Evolutionary conservation across 2,113 vertebrate genomes (phyloP), one percentile per base, ranked within the genome.

Genomic region (Halcyon senegalensis): DNA sequence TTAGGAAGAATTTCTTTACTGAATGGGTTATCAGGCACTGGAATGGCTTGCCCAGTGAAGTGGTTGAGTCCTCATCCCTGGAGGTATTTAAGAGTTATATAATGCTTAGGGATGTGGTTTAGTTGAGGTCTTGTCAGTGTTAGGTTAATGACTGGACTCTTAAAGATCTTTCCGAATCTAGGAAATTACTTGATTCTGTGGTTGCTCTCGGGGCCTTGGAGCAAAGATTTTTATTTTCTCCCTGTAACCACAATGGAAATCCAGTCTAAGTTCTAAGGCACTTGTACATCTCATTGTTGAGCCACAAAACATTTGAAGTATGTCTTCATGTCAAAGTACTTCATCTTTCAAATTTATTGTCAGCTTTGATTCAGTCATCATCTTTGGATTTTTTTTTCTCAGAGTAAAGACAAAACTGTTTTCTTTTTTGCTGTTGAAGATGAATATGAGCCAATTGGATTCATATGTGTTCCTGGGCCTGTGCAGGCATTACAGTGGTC

Each of bases 401-500:
- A 99, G 99, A 99, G 99, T 97, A 95, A 96, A 86, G 99, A 99
- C 96, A 88, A 97, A 94, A 99, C 98, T 5, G 99, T 99, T 79
- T 99, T 99, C 97, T 99, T 99, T 96, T 99, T 99, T 96, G 92
- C 95, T 30, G 97, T 98, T 59, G 98, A 98, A 72, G 97, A 98
- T 15, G 84, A 95, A 56, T 99, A 99, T 51, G 86, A 97, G 30
- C 99, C 99, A 35, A 95, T 99, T 5, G 99, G 99, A 62, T 99
- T 99, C 84, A 96, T 99, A 68, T 79, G 7, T 24, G 98, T 99
- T n/a, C 99, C 99, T 6, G 99, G 99, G 19, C 98, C 99, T 9
- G 99, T 99, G 51, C 95, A 97, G 77, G 97, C 97, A 17, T 98
- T 99, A 95, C 96, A 98, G 56, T 99, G 99, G 99, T 99, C 99